Base-by-base conservation (phyloP, 1,140 invertebrate species). In the Saxidomus purpurata region DNA sequence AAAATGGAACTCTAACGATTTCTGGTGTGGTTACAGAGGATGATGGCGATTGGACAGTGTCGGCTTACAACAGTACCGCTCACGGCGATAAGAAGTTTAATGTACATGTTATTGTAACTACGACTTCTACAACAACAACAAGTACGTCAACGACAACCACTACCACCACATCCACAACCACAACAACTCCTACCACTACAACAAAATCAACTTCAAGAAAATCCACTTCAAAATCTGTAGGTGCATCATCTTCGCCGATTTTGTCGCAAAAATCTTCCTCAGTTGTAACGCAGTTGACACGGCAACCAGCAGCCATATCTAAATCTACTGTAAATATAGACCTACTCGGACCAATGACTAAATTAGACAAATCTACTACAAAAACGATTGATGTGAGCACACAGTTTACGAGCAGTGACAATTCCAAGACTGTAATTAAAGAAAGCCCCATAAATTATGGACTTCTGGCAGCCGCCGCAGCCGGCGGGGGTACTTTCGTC, bases 1-100 rank as follows among this genome's bases (percentile, higher is more conserved):
- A 84, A 22, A 83, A 89, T 49, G 87, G 87, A 8, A 89, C 80
- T n/a, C 71, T 89, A 17, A 52, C 69, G 11, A 77, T 89, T 17
- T 17, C 52, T 34, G 31, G 47, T 40, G 87, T 84, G 15, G 34
- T 31, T 22, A 38, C 31, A 19, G 38, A n/a, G 17, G 87, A 89
- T 31, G 67, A 89, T 81, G 87, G 87, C 22, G 52, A 82, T 25
- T 89, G 87, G 87, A 84, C 47, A 17, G 71, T 89, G 8, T 71
- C 49, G 1, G 87, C 81, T 0, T 89, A 89, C 71, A 89, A 89
- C 67, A 61, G 31, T 28, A 83, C 87, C 13, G 87, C 69, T 0
- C 52, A 52, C 19, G 67, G 82, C 25, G 49, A 74, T 11, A 22
- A 76, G 67, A 47, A 69, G 9, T 55, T 89, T 31, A 55, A 71